phyloP scores from a whole-genome alignment of 2,888 invertebrate genomes.

The Nymphalis polychloros region DNA sequence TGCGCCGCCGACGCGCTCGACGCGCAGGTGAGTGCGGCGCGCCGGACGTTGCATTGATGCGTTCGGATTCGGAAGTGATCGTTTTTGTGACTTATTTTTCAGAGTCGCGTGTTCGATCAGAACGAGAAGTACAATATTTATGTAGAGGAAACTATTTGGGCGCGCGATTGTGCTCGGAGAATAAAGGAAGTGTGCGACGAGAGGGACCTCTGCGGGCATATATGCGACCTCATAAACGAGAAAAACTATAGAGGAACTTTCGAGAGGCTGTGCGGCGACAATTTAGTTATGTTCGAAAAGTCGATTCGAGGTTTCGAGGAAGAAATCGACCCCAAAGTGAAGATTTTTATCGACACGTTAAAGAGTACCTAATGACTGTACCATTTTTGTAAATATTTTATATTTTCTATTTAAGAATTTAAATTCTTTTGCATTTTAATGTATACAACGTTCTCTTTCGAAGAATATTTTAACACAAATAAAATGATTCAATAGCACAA shows the following conservation, averaged over 20 bases:
- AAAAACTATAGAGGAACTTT: conserved; percentile 45
- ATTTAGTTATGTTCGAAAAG: conserved; percentile 46
- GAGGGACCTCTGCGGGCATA: neutral
- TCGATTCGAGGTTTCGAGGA: neutral
- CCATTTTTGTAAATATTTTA: neutral
- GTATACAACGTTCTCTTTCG: neutral
- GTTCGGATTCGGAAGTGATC: too few species aligned
- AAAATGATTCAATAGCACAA: conserved; percentile 8
- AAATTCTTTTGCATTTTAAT: neutral
- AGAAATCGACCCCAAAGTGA: conserved; percentile 36
- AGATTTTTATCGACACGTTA: conserved; percentile 31
- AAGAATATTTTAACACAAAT: neutral
- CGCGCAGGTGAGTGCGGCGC: conserved; percentile 53
- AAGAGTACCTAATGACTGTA: neutral
- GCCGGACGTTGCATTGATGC: too few species aligned
- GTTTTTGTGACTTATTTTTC: conserved; percentile 31
- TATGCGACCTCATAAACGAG: conserved; percentile 20
- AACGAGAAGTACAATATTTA: conserved; percentile 84
- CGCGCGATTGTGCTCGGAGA: conserved; percentile 53
- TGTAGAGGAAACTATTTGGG: conserved; percentile 78
- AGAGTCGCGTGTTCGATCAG: conserved; percentile 84
- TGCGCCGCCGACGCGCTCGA: conserved; percentile 51
- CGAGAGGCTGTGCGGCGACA: conserved; percentile 51
- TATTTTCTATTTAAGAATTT: neutral
- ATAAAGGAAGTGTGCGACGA: conserved; percentile 38